Base-by-base conservation (phyloP, 2,888 invertebrate species). In the Andrena camellia region DNA sequence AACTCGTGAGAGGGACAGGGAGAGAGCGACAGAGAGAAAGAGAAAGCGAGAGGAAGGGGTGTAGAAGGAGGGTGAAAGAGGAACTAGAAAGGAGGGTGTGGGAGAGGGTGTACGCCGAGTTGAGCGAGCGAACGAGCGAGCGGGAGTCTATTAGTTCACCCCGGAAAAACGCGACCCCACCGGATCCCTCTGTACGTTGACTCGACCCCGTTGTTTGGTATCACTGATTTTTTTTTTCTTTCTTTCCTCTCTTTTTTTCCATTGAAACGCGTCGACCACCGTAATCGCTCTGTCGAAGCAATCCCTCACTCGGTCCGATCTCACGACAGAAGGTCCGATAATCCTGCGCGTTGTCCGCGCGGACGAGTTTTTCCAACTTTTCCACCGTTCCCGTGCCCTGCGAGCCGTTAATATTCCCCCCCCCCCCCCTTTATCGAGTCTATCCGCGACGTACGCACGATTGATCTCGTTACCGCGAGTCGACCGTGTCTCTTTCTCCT, bases 101-200 rank as follows among this genome's bases (percentile, higher is more conserved):
- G 67, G 78, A 67, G 67, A 79, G 83, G 78, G 89, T 85, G 87
- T 83, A 84, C 89, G 90, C 86, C 86, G 89, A 90, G 91, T 90
- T 89, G 86, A 90, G 88, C 90, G 89, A 89, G 87, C 89, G 90
- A 90, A 86, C 89, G 87, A 87, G 85, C 90, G 89, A 88, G 90
- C 87, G 90, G 88, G 90, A 93, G 93, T 93, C 93, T 94, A 93
- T 93, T 94, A 93, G 93, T 92, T 93, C 90, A 90, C 88, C 89
- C 90, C 90, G 90, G 91, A 92, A 93, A 93, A 93, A 93, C 90
- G 90, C 90, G 89, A 87, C 89, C 89, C 90, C 92, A 90, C 92
- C 84, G 81, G 78, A 85, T 84, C 84, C 78, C 86, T 76, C 82
- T 87, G 80, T 67, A 67, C 86, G 86, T 86, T 82, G 87, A 87